Percentiles rank a stretch among this genome's conserved stretches.
These are phyloP conservation scores for Dendroctonus valens DNA, from an alignment of 1,140 invertebrate species.

Conservation along the genomic window DNA sequence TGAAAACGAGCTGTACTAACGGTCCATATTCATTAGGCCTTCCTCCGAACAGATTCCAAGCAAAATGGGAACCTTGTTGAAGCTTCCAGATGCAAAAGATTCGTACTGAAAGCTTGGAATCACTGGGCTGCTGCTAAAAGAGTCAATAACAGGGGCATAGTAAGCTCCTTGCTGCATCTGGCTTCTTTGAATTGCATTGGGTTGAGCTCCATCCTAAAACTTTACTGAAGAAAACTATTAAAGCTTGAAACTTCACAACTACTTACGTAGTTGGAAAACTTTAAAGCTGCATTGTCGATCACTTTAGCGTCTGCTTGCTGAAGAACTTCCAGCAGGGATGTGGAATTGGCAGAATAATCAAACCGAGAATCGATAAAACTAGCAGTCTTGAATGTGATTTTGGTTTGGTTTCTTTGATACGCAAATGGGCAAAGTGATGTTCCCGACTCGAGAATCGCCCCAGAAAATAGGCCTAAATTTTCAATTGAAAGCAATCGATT, in stretches of 20 bases:
- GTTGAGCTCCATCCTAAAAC: slow-evolving; percentile 5
- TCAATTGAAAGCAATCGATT: not conserved
- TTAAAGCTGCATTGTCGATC: slow-evolving; percentile 23
- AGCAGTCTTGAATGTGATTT: slow-evolving; percentile 30
- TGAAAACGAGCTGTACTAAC: slow-evolving; percentile 1
- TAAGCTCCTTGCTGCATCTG: slow-evolving; percentile 34
- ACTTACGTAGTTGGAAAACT: slow-evolving; percentile 20
- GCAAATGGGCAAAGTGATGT: slow-evolving; percentile 25
- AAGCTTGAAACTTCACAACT: not conserved
- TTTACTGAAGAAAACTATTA: slow-evolving; percentile 7
- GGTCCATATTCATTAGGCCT: slow-evolving; percentile 23
- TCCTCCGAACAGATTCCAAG: slow-evolving; percentile 41
- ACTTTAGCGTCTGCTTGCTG: slow-evolving; percentile 20
- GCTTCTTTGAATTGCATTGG: slow-evolving; percentile 19
- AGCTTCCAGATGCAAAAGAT: slow-evolving; percentile 27
- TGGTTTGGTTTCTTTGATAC: slow-evolving; percentile 29
- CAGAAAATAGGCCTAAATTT: slow-evolving; percentile 24
- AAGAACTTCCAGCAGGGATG: slow-evolving; percentile 16
- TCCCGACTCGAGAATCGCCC: slow-evolving; percentile 18
- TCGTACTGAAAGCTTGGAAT: slow-evolving; percentile 34
- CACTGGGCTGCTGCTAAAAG: slow-evolving; percentile 32
- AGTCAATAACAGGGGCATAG: slow-evolving; percentile 38
- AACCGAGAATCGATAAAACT: slow-evolving; percentile 31
- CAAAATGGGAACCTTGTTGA: slow-evolving; percentile 37
- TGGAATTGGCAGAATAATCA: slow-evolving; percentile 10